Percentiles rank a stretch among this genome's conserved stretches.
Evolutionary conservation across 2,113 vertebrate species (phyloP).

Genomic region (Takifugu flavidus): DNA sequence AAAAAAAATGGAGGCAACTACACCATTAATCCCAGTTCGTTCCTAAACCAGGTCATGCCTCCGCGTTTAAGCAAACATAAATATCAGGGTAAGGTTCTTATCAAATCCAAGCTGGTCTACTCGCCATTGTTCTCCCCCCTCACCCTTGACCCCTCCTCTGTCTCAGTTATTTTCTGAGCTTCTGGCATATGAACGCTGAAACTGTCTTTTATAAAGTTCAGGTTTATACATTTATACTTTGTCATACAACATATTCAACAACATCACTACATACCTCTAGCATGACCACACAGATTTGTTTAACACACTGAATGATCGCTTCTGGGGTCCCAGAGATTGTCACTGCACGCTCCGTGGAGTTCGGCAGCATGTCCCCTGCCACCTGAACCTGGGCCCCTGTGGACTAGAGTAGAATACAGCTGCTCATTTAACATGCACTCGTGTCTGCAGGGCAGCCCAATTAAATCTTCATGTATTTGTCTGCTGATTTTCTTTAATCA

Average conservation of each 20-base stretch:
- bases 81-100: no score
- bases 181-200: no score
- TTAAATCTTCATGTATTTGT: neutral
- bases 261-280: constrained; percentile 89
- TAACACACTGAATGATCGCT: constrained; percentile 98
- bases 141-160: no score
- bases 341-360: constrained; percentile 96
- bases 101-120: no score
- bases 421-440: neutral
- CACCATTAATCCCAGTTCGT: no score
- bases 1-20: no score
- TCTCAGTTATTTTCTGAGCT: no score
- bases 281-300: constrained; percentile 99
- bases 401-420: constrained; percentile 74
- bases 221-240: no score
- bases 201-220: no score
- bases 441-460: neutral
- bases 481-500: neutral
- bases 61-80: no score
- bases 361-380: constrained; percentile 97
- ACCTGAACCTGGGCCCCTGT: constrained; percentile 98
- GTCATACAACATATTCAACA: constrained; percentile 28
- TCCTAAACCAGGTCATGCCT: no score
- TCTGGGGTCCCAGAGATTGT: constrained; percentile 98
- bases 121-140: no score